Conservation (phyloP, 2,113 vertebrate genomes). For the Pangasianodon gigas region DNA sequence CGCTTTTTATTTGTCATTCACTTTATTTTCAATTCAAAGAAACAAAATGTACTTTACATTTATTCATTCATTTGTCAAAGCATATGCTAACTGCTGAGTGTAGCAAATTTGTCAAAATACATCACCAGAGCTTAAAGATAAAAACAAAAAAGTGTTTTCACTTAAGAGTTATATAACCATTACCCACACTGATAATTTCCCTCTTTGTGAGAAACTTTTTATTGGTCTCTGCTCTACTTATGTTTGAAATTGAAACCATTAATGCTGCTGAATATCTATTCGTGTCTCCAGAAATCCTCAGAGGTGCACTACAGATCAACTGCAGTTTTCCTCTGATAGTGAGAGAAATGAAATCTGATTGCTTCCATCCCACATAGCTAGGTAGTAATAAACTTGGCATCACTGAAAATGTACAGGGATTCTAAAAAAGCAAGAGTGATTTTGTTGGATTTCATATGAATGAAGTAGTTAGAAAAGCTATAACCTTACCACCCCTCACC, state of each 20-base stretch:
- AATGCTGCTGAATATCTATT: conserved; percentile 1
- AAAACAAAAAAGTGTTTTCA: conserved; percentile 43
- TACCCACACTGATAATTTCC: conserved; percentile 26
- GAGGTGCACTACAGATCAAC: conserved; percentile 7
- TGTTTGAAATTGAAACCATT: background rate
- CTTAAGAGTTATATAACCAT: conserved; percentile 47
- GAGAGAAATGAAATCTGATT: conserved; percentile 10
- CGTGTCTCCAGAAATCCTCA: background rate
- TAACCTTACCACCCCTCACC: background rate
- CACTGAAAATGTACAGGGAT: background rate
- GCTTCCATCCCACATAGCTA: background rate
- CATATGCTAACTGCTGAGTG: conserved; percentile 61
- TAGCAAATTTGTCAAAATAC: conserved; percentile 54
- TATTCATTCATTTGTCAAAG: conserved; percentile 64
- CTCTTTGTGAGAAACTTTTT: conserved; percentile 7
- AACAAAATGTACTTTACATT: conserved; percentile 53
- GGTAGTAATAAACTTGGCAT: background rate
- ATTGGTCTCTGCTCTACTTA: conserved; percentile 30
- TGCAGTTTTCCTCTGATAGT: background rate
- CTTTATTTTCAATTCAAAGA: background rate
- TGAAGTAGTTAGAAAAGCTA: background rate
- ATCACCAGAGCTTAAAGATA: conserved; percentile 48
- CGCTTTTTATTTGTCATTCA: conserved; percentile 23
- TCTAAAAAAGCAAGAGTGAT: background rate
- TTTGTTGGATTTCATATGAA: background rate